Evolutionary conservation across 2,888 invertebrate species (phyloP), one percentile per base, ranked within the genome.

Genomic region (Macrophya alboannulata): DNA sequence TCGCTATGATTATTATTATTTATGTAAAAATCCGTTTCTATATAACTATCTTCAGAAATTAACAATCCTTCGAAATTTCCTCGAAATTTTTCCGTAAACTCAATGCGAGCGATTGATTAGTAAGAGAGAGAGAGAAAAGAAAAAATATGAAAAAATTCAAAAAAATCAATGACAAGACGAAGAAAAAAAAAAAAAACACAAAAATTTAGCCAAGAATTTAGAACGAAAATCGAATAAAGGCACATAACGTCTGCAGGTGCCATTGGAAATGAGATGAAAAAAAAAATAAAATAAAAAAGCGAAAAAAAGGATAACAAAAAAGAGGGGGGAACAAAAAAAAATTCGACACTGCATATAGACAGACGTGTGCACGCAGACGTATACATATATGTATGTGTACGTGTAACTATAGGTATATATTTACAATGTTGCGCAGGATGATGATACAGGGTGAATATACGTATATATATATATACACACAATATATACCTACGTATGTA

Each of bases 391-490:
- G n/a, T n/a, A n/a, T n/a, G n/a, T n/a, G n/a, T n/a, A 25, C 10
- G 12, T 25, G 21, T 21, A 59, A 8, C 8, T 48, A 48, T 62
- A 25, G 10, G 25, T 21, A 6, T 31, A 71, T 71, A 71, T 71
- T 31, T 40, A 71, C 40, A 40, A 71, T 37, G 71, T 71, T 71
- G 40, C 71, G 71, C 40, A 71, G 71, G 71, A 71, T 71, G 62
- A 25, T 62, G 21, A 21, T 25, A 21, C 21, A 62, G 62, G 25
- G 59, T 9, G 25, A 62, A 62, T 48, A 59, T 59, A 59, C 4
- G 2, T 21, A 59, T 8, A 21, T 59, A 59, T 59, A 25, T 25
- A 62, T 71, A 71, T 71, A 8, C 15, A n/a, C n/a, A n/a, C n/a
- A 62, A 17, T 9, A 62, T 62, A n/a, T 62, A n/a, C 9, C 1